phyloP scores from a whole-genome alignment of 2,888 invertebrate genomes.

The Sarcophaga subvicina region DNA sequence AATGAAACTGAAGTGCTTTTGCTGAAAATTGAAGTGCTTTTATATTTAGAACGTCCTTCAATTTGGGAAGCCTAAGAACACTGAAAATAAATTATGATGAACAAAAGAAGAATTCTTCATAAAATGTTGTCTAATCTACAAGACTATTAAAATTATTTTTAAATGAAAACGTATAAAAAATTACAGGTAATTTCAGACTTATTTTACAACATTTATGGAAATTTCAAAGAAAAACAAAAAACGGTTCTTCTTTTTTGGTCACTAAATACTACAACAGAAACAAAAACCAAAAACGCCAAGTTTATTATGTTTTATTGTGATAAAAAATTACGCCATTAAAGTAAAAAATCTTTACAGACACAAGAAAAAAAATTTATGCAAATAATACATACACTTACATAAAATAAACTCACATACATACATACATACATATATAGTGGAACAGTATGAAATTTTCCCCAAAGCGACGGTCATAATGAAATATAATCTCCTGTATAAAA shows the following conservation, averaged over 20 bases:
- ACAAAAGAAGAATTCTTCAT: too few species aligned
- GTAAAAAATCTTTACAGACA: conserved; percentile 33
- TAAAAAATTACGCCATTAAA: conserved; percentile 43
- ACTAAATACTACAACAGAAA: background rate
- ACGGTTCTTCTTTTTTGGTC: background rate
- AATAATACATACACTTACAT: background rate
- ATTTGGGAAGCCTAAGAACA: too few species aligned
- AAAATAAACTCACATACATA: background rate
- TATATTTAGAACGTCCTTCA: too few species aligned
- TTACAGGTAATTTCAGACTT: background rate
- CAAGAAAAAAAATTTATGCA: background rate
- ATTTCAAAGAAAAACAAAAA: background rate
- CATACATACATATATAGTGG: background rate
- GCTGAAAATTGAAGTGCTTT: too few species aligned
- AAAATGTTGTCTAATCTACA: background rate
- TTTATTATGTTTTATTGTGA: conserved; percentile 11
- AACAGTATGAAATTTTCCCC: conserved; percentile 58
- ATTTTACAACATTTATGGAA: background rate
- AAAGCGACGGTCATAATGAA: conserved; percentile 52
- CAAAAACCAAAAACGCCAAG: background rate
- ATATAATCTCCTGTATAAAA: conserved; percentile 38
- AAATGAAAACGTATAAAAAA: background rate
- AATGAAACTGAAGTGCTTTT: too few species aligned
- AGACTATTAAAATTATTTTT: background rate
- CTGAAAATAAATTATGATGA: too few species aligned